A percentile compares a stretch with the other conserved stretches of the same genome.
phyloP scores from a whole-genome alignment of 2,113 vertebrate species.

The Podarcis muralis region DNA sequence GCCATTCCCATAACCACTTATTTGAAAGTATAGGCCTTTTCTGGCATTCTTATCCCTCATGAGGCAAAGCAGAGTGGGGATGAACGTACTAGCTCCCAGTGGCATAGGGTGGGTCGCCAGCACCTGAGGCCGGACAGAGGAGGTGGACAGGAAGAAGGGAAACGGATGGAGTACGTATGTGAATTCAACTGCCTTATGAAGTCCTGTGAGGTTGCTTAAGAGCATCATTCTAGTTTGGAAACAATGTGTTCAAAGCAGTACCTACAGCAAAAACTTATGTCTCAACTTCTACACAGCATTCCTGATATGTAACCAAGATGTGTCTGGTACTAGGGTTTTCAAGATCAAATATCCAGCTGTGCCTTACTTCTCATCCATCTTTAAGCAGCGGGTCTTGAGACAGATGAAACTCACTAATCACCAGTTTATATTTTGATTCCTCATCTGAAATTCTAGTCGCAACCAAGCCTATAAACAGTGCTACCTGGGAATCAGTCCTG shows the following conservation, averaged over 20 bases:
- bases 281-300: constrained; percentile 7
- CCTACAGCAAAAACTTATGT: constrained; percentile 23
- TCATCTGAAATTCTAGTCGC: constrained; percentile 56
- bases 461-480: constrained; percentile 11
- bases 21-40: too few relatives aligned
- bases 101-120: too few relatives aligned
- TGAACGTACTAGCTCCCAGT: too few relatives aligned
- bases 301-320: constrained; percentile 26
- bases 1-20: too few relatives aligned
- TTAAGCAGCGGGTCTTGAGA: constrained; percentile 34
- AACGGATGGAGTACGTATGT: too few relatives aligned
- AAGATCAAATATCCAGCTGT: constrained; percentile 50
- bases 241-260: neutral
- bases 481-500: constrained; percentile 41
- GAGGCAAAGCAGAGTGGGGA: too few relatives aligned
- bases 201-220: neutral
- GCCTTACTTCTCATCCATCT: constrained; percentile 41
- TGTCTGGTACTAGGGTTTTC: constrained; percentile 25
- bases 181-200: too few relatives aligned
- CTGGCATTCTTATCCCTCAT: too few relatives aligned
- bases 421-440: constrained; percentile 21
- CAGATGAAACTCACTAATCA: constrained; percentile 53
- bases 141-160: too few relatives aligned
- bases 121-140: too few relatives aligned
- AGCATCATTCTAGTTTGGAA: neutral